Evolutionary conservation across 1,140 invertebrate species (phyloP).

Genomic region (Drosophila micromelanica): DNA sequence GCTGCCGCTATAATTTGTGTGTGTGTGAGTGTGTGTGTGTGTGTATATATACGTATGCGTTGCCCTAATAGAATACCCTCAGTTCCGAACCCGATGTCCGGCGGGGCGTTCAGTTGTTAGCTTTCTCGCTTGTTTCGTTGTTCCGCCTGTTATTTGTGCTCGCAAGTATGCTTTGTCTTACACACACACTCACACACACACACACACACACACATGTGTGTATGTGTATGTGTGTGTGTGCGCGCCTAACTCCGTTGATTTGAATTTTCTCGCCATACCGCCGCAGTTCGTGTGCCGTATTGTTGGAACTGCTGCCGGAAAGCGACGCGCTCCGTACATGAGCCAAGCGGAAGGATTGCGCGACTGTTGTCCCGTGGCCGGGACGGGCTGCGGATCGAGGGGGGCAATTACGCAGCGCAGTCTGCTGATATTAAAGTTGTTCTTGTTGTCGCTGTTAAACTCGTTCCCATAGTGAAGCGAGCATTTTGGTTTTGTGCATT

Average conservation of each 20-base stretch:
- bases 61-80: conserved; percentile 72
- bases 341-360: conserved; percentile 65
- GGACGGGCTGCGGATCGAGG: neutral
- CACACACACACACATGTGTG: neutral
- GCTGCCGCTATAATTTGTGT: conserved; percentile 24
- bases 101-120: conserved; percentile 52
- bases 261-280: conserved; percentile 47
- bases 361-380: conserved; percentile 20
- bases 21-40: conserved; percentile 5
- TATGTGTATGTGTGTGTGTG: conserved; percentile 35
- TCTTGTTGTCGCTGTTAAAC: conserved; percentile 30
- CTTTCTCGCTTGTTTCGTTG: conserved; percentile 55
- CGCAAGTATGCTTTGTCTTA: conserved; percentile 80
- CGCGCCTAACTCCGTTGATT: conserved; percentile 74
- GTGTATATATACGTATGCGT: too few relatives aligned
- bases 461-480: too few relatives aligned
- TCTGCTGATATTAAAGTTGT: conserved; percentile 76
- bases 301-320: conserved; percentile 66
- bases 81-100: conserved; percentile 41
- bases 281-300: conserved; percentile 55
- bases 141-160: conserved; percentile 73
- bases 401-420: conserved; percentile 71
- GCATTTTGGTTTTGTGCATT: too few relatives aligned
- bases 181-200: conserved; percentile 2
- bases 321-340: conserved; percentile 43